These are phyloP conservation scores for Ennomos quercinarius DNA, from an alignment of 2,888 invertebrate species.

Conservation along the genomic window DNA sequence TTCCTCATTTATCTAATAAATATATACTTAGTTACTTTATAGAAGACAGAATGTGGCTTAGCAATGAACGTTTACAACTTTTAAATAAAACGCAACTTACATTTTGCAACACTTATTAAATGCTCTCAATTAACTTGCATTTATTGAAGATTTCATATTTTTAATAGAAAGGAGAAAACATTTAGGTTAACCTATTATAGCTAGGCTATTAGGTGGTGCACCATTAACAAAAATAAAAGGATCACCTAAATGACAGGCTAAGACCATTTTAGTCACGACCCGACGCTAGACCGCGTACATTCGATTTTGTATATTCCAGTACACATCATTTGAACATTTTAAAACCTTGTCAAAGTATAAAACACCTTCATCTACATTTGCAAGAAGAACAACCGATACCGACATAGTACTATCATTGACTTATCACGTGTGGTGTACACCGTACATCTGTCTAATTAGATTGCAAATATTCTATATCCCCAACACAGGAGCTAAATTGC, in stretches of 20 bases:
- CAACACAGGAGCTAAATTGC: slow-evolving; percentile 41
- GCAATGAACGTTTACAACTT: too few relatives aligned
- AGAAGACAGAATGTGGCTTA: too few relatives aligned
- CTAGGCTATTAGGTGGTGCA: slow-evolving; percentile 1
- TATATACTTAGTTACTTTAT: too few relatives aligned
- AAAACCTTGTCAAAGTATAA: slow-evolving; percentile 30
- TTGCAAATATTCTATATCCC: slow-evolving; percentile 36
- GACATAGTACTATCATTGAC: slow-evolving; percentile 13
- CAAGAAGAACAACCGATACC: neutral
- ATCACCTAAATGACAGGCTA: slow-evolving; percentile 41
- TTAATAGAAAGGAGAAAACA: too few relatives aligned
- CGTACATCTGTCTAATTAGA: slow-evolving; percentile 40
- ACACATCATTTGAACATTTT: neutral
- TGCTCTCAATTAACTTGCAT: too few relatives aligned
- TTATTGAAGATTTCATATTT: too few relatives aligned
- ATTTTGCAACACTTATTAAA: too few relatives aligned
- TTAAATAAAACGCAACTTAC: too few relatives aligned
- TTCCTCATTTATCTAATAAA: too few relatives aligned
- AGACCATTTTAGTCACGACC: slow-evolving; percentile 45
- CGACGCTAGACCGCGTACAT: slow-evolving; percentile 40
- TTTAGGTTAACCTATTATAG: neutral
- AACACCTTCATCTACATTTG: too few relatives aligned
- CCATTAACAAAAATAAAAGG: slow-evolving; percentile 34
- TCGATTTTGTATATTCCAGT: slow-evolving; percentile 28
- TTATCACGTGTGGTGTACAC: neutral